A percentile compares a stretch with the other conserved stretches of the same genome.
These are phyloP conservation scores for Resseliella maxima DNA, from an alignment of 2,888 invertebrate genomes.

Conservation along the genomic window DNA sequence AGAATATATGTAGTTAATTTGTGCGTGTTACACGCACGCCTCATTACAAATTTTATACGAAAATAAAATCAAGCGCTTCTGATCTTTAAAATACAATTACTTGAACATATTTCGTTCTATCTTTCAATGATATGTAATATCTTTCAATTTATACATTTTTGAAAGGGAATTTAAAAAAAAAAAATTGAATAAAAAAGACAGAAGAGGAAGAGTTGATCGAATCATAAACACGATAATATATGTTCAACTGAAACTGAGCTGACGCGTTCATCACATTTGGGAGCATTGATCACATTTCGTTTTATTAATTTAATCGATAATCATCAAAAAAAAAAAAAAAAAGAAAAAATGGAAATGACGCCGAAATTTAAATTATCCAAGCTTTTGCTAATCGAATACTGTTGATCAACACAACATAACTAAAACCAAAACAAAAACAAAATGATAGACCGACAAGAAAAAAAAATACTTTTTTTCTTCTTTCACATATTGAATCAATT, in stretches of 20 bases:
- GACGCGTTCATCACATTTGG: too few relatives aligned
- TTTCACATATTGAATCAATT: neutral
- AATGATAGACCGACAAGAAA: neutral
- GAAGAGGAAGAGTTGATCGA: neutral
- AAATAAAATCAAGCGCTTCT: neutral
- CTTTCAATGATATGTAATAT: neutral
- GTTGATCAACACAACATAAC: too few relatives aligned
- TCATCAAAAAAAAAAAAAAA: too few relatives aligned
- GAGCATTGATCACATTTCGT: neutral
- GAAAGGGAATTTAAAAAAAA: too few relatives aligned
- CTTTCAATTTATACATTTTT: neutral
- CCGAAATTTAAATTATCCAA: neutral
- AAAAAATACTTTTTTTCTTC: too few relatives aligned
- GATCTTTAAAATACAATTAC: conserved; percentile 44
- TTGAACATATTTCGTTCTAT: neutral
- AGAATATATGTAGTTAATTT: neutral
- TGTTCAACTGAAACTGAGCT: neutral
- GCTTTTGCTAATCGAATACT: neutral
- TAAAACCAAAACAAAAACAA: neutral
- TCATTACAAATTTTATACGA: neutral
- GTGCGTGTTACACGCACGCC: conserved; percentile 5
- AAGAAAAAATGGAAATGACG: neutral
- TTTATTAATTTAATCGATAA: conserved; percentile 10
- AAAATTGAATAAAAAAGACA: too few relatives aligned
- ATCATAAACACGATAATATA: neutral